Evolutionary conservation across 2,888 invertebrate genomes (phyloP).

Genomic region (Eremobia ochroleuca): DNA sequence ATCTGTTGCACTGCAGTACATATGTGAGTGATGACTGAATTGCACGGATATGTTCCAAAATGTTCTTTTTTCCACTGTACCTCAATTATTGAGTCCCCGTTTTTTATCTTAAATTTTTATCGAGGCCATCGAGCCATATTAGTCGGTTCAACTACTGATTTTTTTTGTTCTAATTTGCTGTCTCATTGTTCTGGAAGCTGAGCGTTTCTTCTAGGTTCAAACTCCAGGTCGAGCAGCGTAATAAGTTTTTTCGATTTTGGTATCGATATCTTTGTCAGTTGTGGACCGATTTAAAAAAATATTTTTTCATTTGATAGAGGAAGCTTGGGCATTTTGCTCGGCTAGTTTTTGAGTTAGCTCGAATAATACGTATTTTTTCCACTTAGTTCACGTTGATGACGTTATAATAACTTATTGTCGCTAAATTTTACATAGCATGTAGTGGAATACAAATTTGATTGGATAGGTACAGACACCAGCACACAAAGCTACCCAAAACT

Average conservation of each 20-base stretch:
- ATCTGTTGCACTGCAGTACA: slow-evolving; percentile 21
- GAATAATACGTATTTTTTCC: no score
- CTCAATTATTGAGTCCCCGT: neutral
- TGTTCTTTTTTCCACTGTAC: neutral
- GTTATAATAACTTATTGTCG: no score
- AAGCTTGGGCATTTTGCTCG: neutral
- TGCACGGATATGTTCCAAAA: neutral
- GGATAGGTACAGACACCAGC: no score
- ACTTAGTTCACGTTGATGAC: no score
- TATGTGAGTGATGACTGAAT: neutral
- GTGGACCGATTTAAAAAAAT: neutral
- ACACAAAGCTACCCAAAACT: no score
- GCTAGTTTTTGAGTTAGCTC: neutral
- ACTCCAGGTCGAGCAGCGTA: neutral
- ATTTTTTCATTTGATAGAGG: neutral
- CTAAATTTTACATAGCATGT: no score
- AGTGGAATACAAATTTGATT: no score
- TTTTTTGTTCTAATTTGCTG: neutral
- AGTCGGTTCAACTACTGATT: neutral
- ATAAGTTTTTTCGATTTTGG: no score
- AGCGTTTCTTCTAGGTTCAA: neutral
- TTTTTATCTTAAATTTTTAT: neutral
- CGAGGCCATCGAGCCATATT: neutral
- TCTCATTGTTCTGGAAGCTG: neutral
- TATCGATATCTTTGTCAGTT: neutral